phyloP scores from a whole-genome alignment of 2,888 invertebrate genomes.

The Eupithecia inturbata region DNA sequence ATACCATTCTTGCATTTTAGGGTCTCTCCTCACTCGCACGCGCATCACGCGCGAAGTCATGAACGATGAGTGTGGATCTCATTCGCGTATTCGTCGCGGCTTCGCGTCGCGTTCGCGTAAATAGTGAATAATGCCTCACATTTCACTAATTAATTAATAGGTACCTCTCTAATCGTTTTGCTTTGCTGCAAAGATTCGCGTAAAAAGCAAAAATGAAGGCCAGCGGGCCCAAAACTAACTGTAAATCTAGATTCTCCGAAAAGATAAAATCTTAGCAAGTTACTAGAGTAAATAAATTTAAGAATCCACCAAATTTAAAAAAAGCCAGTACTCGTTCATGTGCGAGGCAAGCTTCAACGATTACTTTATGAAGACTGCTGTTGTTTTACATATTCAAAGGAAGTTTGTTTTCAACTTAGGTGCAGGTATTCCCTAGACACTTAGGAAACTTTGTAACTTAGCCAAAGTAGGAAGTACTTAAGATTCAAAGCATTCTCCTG shows the following conservation, averaged over 20 bases:
- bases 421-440: background rate
- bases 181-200: background rate
- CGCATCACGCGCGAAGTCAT: too few relatives aligned
- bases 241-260: background rate
- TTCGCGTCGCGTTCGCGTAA: too few relatives aligned
- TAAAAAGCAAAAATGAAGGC: background rate
- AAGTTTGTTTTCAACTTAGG: slow-evolving; percentile 9
- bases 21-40: too few relatives aligned
- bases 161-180: background rate
- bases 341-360: slow-evolving; percentile 7
- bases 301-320: too few relatives aligned
- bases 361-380: slow-evolving; percentile 18
- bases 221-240: background rate
- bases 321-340: background rate
- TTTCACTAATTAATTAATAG: too few relatives aligned
- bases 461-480: background rate
- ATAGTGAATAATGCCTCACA: too few relatives aligned
- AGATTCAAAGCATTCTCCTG: slow-evolving; percentile 5
- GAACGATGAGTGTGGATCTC: too few relatives aligned
- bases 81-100: too few relatives aligned
- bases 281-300: background rate
- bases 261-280: background rate
- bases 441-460: slow-evolving; percentile 5
- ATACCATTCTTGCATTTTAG: too few relatives aligned
- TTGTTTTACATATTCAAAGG: slow-evolving; percentile 18